Base-by-base conservation (phyloP, 2,797 vertebrate species). In the Thamnophis elegans region DNA sequence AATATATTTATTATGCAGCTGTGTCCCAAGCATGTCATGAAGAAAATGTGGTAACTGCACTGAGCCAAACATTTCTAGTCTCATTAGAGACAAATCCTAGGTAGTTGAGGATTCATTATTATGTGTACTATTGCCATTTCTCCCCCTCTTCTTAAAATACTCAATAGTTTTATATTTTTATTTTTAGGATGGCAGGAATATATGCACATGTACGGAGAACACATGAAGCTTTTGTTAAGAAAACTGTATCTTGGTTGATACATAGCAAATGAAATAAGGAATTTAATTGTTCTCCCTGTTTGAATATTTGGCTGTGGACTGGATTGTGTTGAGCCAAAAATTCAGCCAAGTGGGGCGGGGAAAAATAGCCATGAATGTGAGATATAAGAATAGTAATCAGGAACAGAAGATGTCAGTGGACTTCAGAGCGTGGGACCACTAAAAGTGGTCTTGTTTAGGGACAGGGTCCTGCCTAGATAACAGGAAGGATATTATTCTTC, bases 151-250 rank as follows among this genome's bases (percentile, higher is more conserved):
- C 96, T 68, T 73, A 47, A 36, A 53, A 47, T 68, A 42, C 12
- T 18, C 26, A 51, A 42, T 85, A 20, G 32, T 42, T 0, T 91
- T 56, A 92, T 96, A 3, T 65, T 93, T 93, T 85, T 92, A 96
- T 97, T 97, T 96, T 96, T 94, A 95, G 93, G 86, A 94, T 95
- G 58, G 93, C 93, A 94, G 92, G 54, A 95, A 94, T 65, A 93
- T 94, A 95, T 90, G 92, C 92, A 95, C 94, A 82, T 95, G 94
- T 59, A 88, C 0, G 7, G 25, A 88, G 14, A 90, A 85, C 56
- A 26, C 89, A 47, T 25, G 7, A 56, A 28, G 16, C 42, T 89
- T 54, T n/a, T 89, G 16, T 55, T 12, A 53, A 68, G 16, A 32
- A 28, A 53, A 14, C 26, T n/a, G 22, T 68, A 10, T 12, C 36